phyloP scores from a whole-genome alignment of 1,140 invertebrate species.

The Rhagoletis zephyria region DNA sequence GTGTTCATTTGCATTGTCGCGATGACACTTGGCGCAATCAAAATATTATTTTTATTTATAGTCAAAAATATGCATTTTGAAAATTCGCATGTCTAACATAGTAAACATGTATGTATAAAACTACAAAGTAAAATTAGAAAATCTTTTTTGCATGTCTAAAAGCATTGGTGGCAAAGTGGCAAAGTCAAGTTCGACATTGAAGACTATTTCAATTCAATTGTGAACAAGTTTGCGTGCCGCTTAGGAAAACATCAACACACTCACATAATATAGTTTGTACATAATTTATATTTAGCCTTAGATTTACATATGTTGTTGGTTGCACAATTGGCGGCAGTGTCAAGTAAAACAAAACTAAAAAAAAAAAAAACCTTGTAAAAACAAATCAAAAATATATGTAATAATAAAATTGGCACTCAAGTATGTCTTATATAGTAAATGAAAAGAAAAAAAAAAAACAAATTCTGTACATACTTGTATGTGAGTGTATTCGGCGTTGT shows the following conservation, averaged over 20 bases:
- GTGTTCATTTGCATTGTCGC: background rate
- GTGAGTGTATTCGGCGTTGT: background rate
- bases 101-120: no score
- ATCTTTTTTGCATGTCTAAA: background rate
- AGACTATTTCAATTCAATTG: background rate
- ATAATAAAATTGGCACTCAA: slow-evolving; percentile 38
- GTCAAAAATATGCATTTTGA: background rate
- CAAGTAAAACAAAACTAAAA: background rate
- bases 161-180: background rate
- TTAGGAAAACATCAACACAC: background rate
- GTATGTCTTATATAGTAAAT: background rate
- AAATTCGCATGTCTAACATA: background rate
- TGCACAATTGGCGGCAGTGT: slow-evolving; percentile 30
- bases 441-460: background rate
- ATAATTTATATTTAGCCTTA: background rate
- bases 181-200: slow-evolving; percentile 41
- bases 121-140: slow-evolving; percentile 29
- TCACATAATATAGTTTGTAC: no score
- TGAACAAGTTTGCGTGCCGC: slow-evolving; percentile 5
- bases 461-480: background rate
- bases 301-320: slow-evolving; percentile 26
- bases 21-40: slow-evolving; percentile 32
- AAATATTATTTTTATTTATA: slow-evolving; percentile 2
- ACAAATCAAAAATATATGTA: background rate
- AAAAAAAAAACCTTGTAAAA: background rate